A percentile compares a stretch with the other conserved stretches of the same genome.
These are phyloP conservation scores for Trachops cirrhosus DNA, from an alignment of 2,797 vertebrate genomes.

Conservation along the genomic window DNA sequence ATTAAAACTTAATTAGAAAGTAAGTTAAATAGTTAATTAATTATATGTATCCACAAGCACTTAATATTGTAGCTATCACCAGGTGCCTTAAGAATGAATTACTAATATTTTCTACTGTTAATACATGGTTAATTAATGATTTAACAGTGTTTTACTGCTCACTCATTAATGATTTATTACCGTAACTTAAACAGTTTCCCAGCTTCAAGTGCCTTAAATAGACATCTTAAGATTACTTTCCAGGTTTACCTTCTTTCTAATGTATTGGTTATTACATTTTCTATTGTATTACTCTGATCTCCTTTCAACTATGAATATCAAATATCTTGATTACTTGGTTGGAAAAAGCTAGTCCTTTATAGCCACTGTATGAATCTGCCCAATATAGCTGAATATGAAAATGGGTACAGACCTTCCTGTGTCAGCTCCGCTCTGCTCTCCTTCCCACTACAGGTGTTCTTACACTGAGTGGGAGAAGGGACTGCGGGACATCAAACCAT, in stretches of 20 bases:
- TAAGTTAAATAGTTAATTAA: conserved; percentile 84
- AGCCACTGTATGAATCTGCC: background rate
- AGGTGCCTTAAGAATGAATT: conserved; percentile 82
- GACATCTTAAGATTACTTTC: conserved; percentile 49
- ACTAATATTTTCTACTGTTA: conserved; percentile 84
- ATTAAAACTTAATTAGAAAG: conserved; percentile 86
- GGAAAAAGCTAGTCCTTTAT: background rate
- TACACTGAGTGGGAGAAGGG: background rate
- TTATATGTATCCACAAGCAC: conserved; percentile 80
- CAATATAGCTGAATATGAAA: background rate
- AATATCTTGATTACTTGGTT: background rate
- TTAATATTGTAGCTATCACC: conserved; percentile 83
- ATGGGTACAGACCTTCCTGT: background rate
- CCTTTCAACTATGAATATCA: background rate
- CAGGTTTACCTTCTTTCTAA: conserved; percentile 15
- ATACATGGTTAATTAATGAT: conserved; percentile 87
- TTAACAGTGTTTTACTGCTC: conserved; percentile 84
- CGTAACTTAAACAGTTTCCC: conserved; percentile 74
- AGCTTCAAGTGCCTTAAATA: conserved; percentile 54
- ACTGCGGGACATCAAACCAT: background rate
- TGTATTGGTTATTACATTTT: conserved; percentile 27
- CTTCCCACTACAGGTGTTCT: background rate
- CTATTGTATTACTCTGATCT: background rate
- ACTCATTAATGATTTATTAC: conserved; percentile 86
- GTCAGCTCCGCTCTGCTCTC: background rate